Conservation (phyloP, 2,113 vertebrate genomes). For the Myrmecobius fasciatus region DNA sequence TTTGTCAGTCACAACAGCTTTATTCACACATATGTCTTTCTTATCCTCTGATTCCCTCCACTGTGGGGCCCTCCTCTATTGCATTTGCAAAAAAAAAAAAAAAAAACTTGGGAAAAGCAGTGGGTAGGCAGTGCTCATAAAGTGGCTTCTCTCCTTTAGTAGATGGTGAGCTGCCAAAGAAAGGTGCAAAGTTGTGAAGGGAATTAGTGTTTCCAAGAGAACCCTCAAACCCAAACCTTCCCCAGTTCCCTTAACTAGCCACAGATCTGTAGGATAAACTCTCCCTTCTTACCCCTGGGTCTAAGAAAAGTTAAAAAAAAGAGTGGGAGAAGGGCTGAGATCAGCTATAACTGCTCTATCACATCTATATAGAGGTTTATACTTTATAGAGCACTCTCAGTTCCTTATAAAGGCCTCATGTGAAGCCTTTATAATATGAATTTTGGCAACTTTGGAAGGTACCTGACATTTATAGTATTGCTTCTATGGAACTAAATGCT, state of each 20-base stretch:
- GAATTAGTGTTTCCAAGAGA: background rate
- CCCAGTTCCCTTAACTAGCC: background rate
- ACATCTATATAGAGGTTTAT: background rate
- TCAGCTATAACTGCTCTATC: background rate
- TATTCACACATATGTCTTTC: background rate
- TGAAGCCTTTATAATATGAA: background rate
- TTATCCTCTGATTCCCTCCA: background rate
- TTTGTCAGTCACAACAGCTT: background rate
- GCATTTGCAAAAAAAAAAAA: background rate
- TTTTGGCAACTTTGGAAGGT: background rate
- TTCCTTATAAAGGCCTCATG: background rate
- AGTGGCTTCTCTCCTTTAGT: background rate
- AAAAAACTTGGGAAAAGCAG: background rate
- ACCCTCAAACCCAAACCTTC: background rate
- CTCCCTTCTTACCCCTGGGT: background rate
- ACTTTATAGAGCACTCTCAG: background rate
- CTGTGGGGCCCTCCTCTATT: background rate
- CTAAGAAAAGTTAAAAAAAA: background rate
- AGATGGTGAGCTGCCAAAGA: background rate
- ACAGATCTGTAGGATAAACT: background rate
- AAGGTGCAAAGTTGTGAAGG: background rate
- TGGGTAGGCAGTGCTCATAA: background rate
- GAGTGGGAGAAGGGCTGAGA: background rate
- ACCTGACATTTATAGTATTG: background rate
- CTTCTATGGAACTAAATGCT: background rate